Conservation (phyloP, 1,140 invertebrate genomes). For the Laupala kohalensis region DNA sequence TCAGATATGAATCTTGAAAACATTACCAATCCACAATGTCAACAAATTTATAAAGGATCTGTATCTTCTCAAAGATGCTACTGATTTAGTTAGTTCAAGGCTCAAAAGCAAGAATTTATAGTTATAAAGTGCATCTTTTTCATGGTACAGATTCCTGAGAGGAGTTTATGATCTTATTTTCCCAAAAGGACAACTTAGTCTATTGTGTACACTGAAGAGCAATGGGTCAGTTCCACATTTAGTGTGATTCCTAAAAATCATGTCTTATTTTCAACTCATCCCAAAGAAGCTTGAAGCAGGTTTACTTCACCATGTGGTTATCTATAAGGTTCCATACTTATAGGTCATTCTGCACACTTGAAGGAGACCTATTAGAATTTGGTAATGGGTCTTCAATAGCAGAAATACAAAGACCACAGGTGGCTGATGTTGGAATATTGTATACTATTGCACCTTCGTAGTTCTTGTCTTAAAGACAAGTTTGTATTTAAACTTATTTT, state of each 20-base stretch:
- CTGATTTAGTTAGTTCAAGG: neutral
- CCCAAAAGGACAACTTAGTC: neutral
- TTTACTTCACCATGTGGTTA: neutral
- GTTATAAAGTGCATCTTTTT: neutral
- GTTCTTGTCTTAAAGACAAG: no score
- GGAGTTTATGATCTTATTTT: neutral
- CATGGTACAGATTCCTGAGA: neutral
- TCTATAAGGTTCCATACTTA: neutral
- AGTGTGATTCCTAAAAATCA: neutral
- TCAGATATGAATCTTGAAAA: neutral
- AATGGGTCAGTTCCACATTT: neutral
- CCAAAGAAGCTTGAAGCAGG: slow-evolving; percentile 1
- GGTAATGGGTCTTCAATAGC: neutral
- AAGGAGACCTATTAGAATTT: neutral
- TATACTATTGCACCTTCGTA: no score
- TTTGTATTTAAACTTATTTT: no score
- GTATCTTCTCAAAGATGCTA: neutral
- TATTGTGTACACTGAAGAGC: neutral
- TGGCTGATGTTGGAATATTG: neutral
- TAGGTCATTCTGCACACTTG: neutral
- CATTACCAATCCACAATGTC: neutral
- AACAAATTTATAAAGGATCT: neutral
- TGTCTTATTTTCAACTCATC: neutral
- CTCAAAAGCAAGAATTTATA: neutral
- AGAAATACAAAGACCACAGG: neutral